A percentile compares a stretch with the other conserved stretches of the same genome.
Conservation (phyloP, 1,140 invertebrate species). For the Eumeta japonica region DNA sequence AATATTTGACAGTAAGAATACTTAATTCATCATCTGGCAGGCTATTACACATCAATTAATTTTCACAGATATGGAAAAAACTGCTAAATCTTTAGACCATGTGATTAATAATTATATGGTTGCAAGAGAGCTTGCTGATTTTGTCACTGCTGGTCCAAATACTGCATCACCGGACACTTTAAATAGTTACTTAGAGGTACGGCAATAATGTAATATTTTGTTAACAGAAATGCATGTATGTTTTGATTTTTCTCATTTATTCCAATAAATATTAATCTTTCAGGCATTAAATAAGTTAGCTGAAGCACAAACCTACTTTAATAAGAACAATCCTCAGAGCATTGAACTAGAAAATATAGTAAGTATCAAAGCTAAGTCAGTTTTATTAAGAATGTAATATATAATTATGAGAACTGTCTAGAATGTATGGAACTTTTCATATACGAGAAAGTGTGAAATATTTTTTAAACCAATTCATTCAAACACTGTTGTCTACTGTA, state of each 20-base stretch:
- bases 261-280: constrained; percentile 58
- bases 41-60: constrained; percentile 3
- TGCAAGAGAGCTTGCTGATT: constrained; percentile 77
- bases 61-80: constrained; percentile 71
- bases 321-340: constrained; percentile 89
- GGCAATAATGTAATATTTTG: constrained; percentile 4
- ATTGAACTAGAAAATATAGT: constrained; percentile 89
- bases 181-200: constrained; percentile 47
- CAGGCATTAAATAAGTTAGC: constrained; percentile 82
- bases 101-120: constrained; percentile 89
- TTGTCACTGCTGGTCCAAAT: constrained; percentile 73
- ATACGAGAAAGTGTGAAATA: background rate
- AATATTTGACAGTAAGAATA: background rate
- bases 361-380: too few relatives aligned
- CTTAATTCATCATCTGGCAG: constrained; percentile 1
- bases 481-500: background rate
- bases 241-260: constrained; percentile 7
- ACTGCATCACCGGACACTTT: constrained; percentile 39
- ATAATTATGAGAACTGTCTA: too few relatives aligned
- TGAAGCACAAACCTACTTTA: constrained; percentile 87
- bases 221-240: background rate
- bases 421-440: too few relatives aligned
- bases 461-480: background rate
- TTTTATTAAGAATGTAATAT: too few relatives aligned
- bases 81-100: constrained; percentile 78